phyloP scores from a whole-genome alignment of 2,888 invertebrate species.

The Himalopsyche japonica region DNA sequence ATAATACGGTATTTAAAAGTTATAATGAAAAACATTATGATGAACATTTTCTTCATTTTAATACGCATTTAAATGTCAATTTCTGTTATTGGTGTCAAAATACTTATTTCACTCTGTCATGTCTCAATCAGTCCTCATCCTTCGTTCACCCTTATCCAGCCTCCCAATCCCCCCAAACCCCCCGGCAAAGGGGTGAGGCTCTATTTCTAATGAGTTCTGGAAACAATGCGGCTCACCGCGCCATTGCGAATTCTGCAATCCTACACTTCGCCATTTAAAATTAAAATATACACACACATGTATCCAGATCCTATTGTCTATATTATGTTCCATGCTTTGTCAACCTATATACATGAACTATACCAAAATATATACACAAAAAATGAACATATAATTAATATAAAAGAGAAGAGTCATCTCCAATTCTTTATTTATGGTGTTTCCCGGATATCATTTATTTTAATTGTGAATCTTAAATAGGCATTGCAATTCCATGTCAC shows the following conservation, averaged over 20 bases:
- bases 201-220: constrained; percentile 38
- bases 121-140: not conserved
- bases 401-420: too few relatives aligned
- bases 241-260: constrained; percentile 34
- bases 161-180: not conserved
- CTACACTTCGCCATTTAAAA: constrained; percentile 36
- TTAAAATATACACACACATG: constrained; percentile 23
- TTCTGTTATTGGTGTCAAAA: not conserved
- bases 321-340: not conserved
- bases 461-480: too few relatives aligned
- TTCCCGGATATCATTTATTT: too few relatives aligned
- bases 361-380: too few relatives aligned
- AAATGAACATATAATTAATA: too few relatives aligned
- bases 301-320: constrained; percentile 6
- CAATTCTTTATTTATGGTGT: too few relatives aligned
- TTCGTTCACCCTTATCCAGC: not conserved
- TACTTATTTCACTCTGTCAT: not conserved
- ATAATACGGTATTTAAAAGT: too few relatives aligned
- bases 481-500: too few relatives aligned
- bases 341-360: not conserved
- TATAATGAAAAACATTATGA: too few relatives aligned
- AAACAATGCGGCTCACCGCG: constrained; percentile 39
- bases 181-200: not conserved
- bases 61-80: too few relatives aligned
- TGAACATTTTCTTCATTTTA: too few relatives aligned